A percentile compares a stretch with the other conserved stretches of the same genome.
phyloP scores from a whole-genome alignment of 2,888 invertebrate genomes.

The Thalpophila matura region DNA sequence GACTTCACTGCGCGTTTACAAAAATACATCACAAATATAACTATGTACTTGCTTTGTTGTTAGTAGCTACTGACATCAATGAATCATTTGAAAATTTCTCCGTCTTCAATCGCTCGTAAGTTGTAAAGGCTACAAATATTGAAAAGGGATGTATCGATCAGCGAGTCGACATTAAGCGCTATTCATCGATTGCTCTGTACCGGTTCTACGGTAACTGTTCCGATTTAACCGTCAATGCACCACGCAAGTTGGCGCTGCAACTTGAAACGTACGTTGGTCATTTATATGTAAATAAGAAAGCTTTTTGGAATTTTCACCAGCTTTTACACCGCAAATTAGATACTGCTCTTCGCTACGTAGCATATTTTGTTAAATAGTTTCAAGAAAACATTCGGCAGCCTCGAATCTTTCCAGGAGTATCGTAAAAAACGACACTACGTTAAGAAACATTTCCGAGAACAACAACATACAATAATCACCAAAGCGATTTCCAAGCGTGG shows the following conservation, averaged over 20 bases:
- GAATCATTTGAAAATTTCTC: constrained; percentile 30
- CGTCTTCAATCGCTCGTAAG: constrained; percentile 33
- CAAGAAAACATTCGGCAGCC: too few relatives aligned
- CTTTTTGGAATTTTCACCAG: neutral
- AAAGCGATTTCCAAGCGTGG: too few relatives aligned
- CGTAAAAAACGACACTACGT: too few relatives aligned
- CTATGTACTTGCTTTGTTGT: neutral
- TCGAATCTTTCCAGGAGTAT: too few relatives aligned
- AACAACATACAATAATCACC: too few relatives aligned
- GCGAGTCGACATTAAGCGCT: constrained; percentile 51
- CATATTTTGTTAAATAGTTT: too few relatives aligned
- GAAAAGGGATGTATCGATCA: constrained; percentile 52
- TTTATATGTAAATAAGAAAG: neutral
- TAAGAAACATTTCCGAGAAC: too few relatives aligned
- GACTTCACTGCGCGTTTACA: fast-evolving
- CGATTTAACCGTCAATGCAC: constrained; percentile 51
- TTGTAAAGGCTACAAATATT: constrained; percentile 52
- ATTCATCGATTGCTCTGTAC: constrained; percentile 55
- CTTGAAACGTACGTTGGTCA: neutral
- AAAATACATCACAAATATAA: neutral
- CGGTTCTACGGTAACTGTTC: constrained; percentile 7
- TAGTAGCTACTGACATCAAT: constrained; percentile 1
- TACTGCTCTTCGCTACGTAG: too few relatives aligned
- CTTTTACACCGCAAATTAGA: neutral
- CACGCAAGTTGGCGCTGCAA: constrained; percentile 36